Base-by-base conservation (phyloP, 2,113 vertebrate genomes). In the Arvicanthis niloticus region DNA sequence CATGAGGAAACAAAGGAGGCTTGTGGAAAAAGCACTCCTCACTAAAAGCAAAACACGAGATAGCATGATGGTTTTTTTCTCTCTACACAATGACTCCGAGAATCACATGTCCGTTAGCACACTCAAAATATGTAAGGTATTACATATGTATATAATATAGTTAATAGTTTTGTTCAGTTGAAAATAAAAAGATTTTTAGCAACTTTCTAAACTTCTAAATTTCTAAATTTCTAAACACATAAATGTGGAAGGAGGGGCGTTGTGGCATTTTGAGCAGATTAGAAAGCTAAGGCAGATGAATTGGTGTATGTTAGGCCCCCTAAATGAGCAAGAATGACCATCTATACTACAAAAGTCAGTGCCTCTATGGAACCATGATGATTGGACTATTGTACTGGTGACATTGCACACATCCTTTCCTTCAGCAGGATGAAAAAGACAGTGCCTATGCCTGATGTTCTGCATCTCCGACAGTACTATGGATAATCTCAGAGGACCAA, bases 241-340 rank as follows among this genome's bases (percentile, higher is more conserved):
- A n/a, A 45, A 91, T 26, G 53, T 51, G 77, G 86, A 19, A 15
- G 53, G 91, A 67, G 12, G 24, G 12, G 19, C 53, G 40, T 45
- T 75, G 6, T 42, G 93, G 70, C 76, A 60, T 56, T 70, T 93
- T 58, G 31, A 17, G 60, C 72, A 97, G 92, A 96, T 91, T 34
- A 91, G 31, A 68, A 92, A 94, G 42, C 45, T 19, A 22, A 84
- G 67, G 73, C 15, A 95, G 2, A 62, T 80, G 13, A 72, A 65
- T 9, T 72, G n/a, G 42, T 37, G 88, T 89, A 67, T 53, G 37
- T 58, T 37, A 68, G n/a, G 0, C 19, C 8, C 70, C 56, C 53
- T n/a, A 29, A 37, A 29, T 31, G 51, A 92, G 16, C 75, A 95
- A 81, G 19, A 90, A 84, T 77, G 86, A 93, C 70, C 31, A 34